A percentile compares a stretch with the other conserved stretches of the same genome.
Conservation (phyloP, 2,113 vertebrate genomes). For the Brachionichthys hirsutus region DNA sequence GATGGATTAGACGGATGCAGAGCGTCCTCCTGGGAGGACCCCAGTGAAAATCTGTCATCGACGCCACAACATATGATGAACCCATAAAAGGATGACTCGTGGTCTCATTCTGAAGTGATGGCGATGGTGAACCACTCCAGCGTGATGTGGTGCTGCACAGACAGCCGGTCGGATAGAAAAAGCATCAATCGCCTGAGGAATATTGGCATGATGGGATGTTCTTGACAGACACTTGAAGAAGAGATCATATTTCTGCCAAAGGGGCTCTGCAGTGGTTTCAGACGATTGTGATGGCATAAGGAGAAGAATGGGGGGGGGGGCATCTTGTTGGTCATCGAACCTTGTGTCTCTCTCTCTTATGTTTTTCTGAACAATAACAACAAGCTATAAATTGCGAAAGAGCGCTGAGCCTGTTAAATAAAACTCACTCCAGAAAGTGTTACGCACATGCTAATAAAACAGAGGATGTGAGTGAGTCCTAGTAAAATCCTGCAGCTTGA, state of each 20-base stretch:
- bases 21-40: constrained; percentile 18
- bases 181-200: constrained; percentile 33
- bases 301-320: constrained; percentile 6
- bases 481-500: constrained; percentile 34
- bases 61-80: constrained; percentile 36
- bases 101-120: too few species aligned
- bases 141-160: too few species aligned
- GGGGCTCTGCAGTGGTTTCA: constrained; percentile 22
- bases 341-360: constrained; percentile 6
- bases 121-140: too few species aligned
- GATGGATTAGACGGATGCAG: constrained; percentile 24
- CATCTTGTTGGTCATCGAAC: constrained; percentile 16
- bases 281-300: constrained; percentile 13
- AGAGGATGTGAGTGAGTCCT: constrained; percentile 47
- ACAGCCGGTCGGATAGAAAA: constrained; percentile 34
- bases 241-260: constrained; percentile 42
- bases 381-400: constrained; percentile 15
- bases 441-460: constrained; percentile 43
- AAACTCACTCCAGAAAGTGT: constrained; percentile 30
- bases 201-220: constrained; percentile 33
- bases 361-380: constrained; percentile 20
- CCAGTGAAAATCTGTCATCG: constrained; percentile 48
- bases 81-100: not conserved
- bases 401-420: constrained; percentile 15
- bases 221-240: constrained; percentile 41